Evolutionary conservation across 53 echinoderm and acorn worm species (phyloP).

Genomic region (Luidia sarsii): DNA sequence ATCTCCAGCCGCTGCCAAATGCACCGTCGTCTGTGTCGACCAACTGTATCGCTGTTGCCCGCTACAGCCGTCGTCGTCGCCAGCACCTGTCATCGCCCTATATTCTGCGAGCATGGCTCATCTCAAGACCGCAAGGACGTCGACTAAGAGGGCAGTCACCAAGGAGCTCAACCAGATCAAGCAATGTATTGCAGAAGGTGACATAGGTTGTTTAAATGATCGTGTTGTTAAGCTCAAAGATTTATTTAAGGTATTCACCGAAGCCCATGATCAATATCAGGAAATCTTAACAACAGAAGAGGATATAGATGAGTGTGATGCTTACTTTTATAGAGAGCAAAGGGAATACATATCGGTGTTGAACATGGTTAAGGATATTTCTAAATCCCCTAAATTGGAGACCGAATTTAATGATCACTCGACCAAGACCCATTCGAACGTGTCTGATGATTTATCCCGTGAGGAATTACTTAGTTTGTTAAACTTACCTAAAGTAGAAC

Average conservation of each 20-base stretch:
- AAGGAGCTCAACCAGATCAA: slow-evolving; percentile 34
- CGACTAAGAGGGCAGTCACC: slow-evolving; percentile 50
- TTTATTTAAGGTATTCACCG: background rate
- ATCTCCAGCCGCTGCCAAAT: no score
- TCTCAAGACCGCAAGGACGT: slow-evolving; percentile 39
- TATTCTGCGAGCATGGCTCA: no score
- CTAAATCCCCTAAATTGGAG: background rate
- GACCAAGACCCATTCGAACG: background rate
- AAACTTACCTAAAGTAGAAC: slow-evolving; percentile 55
- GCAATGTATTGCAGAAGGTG: slow-evolving; percentile 50
- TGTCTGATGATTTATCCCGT: slow-evolving; percentile 24
- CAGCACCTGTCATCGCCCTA: no score
- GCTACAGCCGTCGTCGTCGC: no score
- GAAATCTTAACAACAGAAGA: slow-evolving; percentile 17
- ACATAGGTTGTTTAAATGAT: background rate
- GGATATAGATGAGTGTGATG: slow-evolving; percentile 41
- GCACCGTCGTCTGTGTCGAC: no score
- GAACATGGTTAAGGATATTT: slow-evolving; percentile 2
- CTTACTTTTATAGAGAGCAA: slow-evolving; percentile 47
- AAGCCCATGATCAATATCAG: background rate
- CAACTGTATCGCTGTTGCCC: no score
- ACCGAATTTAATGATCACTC: slow-evolving; percentile 15
- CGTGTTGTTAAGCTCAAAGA: background rate
- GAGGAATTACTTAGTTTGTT: slow-evolving; percentile 35
- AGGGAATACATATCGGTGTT: slow-evolving; percentile 16